phyloP scores from a whole-genome alignment of 2,113 vertebrate species.

The Pangasianodon gigas region DNA sequence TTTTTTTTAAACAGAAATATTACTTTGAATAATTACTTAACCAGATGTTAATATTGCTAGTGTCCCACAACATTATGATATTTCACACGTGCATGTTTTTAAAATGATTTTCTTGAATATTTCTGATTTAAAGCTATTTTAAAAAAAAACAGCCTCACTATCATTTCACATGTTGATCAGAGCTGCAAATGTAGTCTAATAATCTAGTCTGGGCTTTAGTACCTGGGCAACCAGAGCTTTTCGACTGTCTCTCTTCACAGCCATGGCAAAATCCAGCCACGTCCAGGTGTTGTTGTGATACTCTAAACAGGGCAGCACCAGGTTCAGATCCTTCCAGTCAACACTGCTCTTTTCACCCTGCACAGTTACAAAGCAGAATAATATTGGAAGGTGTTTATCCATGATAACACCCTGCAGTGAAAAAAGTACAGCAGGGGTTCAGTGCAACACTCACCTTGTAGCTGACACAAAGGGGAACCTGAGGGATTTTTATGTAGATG shows the following conservation, averaged over 20 bases:
- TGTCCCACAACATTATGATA: not conserved
- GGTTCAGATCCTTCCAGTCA: slow-evolving; percentile 95
- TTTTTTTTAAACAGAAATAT: not conserved
- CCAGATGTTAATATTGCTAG: not conserved
- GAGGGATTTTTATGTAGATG: slow-evolving; percentile 98
- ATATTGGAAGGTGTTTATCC: not conserved
- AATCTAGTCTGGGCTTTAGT: slow-evolving; percentile 9
- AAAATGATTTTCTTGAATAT: not conserved
- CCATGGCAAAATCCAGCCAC: slow-evolving; percentile 98
- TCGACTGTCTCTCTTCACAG: slow-evolving; percentile 95
- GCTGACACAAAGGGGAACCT: slow-evolving; percentile 97
- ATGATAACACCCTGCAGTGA: not conserved
- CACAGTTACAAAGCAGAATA: not conserved
- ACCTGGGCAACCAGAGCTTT: slow-evolving; percentile 99
- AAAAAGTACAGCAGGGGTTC: too few relatives aligned
- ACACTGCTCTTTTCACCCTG: slow-evolving; percentile 97
- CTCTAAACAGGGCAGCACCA: slow-evolving; percentile 94
- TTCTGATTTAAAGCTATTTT: not conserved
- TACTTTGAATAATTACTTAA: not conserved
- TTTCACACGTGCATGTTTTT: not conserved
- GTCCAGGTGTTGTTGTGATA: slow-evolving; percentile 99
- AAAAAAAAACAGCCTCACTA: not conserved
- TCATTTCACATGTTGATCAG: not conserved
- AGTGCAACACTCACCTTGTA: slow-evolving; percentile 85
- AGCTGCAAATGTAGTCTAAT: not conserved